Evolutionary conservation across 2,888 invertebrate genomes (phyloP), one percentile per base, ranked within the genome.

Genomic region (Agriopis marginaria): DNA sequence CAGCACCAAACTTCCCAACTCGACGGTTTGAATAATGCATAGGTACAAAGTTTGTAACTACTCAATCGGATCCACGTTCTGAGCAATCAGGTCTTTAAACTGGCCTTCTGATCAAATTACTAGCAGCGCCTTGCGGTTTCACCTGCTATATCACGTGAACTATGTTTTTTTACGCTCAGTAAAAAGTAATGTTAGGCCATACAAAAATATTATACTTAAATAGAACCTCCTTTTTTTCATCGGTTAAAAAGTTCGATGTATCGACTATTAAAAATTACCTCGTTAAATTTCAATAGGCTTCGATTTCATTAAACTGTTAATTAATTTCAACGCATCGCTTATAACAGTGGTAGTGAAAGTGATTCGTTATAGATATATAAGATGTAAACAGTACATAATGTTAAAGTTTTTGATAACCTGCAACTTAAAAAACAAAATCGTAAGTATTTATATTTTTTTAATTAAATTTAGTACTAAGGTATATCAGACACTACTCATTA

Each of bases 251-350:
- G 32, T 23, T 1, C 5, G 4, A 32, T 5, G 32, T 23, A 11
- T 51, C 11, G 6, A 23, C 23, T 11, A 10, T 23, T 11, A 11
- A 51, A 23, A 17, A 51, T 51, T 23, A 10, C 6, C 44, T 23
- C 23, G 8, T 64, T 56, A 61, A 61, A 44, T 42, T 59, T 51
- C 63, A 50, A 23, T 47, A 63, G 50, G 68, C 56, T 77, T 75
- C 9, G 55, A 73, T 73, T 73, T 67, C 75, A 75, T 78, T 72
- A 72, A 74, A 67, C 56, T 47, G 66, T 63, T 73, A 74, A 81
- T 79, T 76, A 69, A 73, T 74, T 75, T 67, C 66, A 47, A 74
- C 77, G 64, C 70, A 73, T 77, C 72, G 72, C 72, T 75, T 53
- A 58, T 58, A 63, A 63, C 51, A 51, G 56, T 10, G 14, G 45